A percentile compares a stretch with the other conserved stretches of the same genome.
Conservation (phyloP, 1,140 invertebrate genomes). For the Portunus trituberculatus region DNA sequence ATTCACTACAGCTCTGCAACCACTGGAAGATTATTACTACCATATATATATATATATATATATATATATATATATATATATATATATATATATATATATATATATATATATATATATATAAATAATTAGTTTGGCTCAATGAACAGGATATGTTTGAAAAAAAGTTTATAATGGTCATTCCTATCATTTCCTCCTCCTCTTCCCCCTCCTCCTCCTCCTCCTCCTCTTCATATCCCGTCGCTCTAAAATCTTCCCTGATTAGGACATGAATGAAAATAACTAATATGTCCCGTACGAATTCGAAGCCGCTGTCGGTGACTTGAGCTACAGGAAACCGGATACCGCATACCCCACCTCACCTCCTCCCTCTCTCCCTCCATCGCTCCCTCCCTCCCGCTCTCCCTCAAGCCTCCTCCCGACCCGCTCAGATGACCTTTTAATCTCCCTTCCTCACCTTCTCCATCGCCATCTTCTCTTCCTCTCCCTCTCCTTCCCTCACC, state of each 20-base stretch:
- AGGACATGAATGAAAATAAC: background rate
- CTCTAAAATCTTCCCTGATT: background rate
- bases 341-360: background rate
- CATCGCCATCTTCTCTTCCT: background rate
- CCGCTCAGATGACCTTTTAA: constrained; percentile 21
- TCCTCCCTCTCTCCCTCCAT: background rate
- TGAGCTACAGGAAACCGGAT: constrained; percentile 12
- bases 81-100: background rate
- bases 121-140: background rate
- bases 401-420: background rate
- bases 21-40: background rate
- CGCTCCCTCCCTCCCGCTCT: background rate
- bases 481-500: background rate
- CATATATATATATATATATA: background rate
- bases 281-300: background rate
- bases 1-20: background rate
- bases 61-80: constrained; percentile 32
- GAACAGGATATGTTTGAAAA: background rate
- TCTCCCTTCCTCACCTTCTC: background rate
- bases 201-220: background rate
- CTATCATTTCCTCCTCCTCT: background rate
- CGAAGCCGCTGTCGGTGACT: constrained; percentile 27
- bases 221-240: background rate
- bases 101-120: background rate
- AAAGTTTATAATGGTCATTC: background rate